Evolutionary conservation across 2,888 invertebrate species (phyloP), one percentile per base, ranked within the genome.

Genomic region (Scaptomyza caliginosa): DNA sequence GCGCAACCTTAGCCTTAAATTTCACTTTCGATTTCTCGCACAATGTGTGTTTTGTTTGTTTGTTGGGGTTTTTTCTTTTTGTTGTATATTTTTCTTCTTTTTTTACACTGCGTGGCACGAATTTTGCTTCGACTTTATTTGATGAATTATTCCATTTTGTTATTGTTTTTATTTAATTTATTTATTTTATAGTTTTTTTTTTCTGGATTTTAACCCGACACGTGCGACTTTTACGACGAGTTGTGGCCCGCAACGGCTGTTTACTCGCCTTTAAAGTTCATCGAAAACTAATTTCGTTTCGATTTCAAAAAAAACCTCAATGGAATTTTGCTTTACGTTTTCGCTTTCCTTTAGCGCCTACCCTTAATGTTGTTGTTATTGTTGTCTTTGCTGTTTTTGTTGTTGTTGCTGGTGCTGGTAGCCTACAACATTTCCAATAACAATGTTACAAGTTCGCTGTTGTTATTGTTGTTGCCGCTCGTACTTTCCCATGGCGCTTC

Each of bases 271-370:
- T 89, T 89, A 82, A 90, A 90, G 90, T 90, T 90, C 90, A 89
- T 89, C 90, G 89, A 89, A 89, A 89, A 89, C 89, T 89, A 90
- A 89, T 90, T 89, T 88, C 81, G 77, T 81, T 86, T 89, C 89
- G 90, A 90, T 90, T 90, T 88, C 78, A 77, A 78, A 74, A 75
- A 83, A 88, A 85, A 77, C 75, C 87, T 85, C 88, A 87, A 86
- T 88, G 86, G 89, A 88, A 90, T 80, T 86, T 78, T 64, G 74
- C 83, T 69, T 83, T 86, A 83, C 88, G 80, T 74, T 88, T 88
- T 85, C 70, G 71, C 86, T 86, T 83, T 86, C 81, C 84, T 72
- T 84, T 68, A 69, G 76, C 83, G 87, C 79, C 79, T 82, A 78
- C 85, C 68, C 81, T 67, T 54, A 13, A 30, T 16, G 40, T 23